Evolutionary conservation across 2,113 vertebrate species (phyloP).

Genomic region (Arizona elegans): DNA sequence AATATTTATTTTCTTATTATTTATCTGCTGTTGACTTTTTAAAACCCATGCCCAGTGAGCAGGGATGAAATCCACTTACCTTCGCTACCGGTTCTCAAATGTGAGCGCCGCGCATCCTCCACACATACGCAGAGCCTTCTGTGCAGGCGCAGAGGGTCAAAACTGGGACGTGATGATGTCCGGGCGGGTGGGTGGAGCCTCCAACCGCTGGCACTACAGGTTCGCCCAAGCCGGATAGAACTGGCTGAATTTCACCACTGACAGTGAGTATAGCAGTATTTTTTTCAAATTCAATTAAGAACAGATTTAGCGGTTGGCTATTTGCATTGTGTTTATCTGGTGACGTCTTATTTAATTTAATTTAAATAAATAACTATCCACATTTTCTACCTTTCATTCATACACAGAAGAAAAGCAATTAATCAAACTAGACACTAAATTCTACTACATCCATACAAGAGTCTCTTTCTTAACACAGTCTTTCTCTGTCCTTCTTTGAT

Average conservation of each 20-base stretch:
- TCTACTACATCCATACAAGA: background rate
- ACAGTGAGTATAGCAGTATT: background rate
- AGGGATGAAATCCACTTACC: too few relatives aligned
- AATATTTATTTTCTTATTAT: background rate
- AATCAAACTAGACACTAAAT: background rate
- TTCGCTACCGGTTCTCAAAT: too few relatives aligned
- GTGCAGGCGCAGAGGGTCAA: too few relatives aligned
- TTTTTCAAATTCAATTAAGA: background rate
- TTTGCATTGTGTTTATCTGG: background rate
- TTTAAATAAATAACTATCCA: background rate
- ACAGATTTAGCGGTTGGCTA: background rate
- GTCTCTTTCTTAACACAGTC: background rate
- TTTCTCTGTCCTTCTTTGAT: background rate
- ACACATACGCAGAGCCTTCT: too few relatives aligned
- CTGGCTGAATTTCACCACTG: too few relatives aligned
- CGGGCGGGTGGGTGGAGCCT: too few relatives aligned
- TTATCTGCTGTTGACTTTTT: too few relatives aligned
- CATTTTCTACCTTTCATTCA: background rate
- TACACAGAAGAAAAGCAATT: background rate
- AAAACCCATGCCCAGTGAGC: too few relatives aligned
- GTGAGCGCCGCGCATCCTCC: too few relatives aligned
- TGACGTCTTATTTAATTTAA: background rate
- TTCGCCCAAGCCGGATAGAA: too few relatives aligned
- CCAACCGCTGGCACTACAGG: too few relatives aligned
- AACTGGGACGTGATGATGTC: too few relatives aligned